Evolutionary conservation across 2,888 invertebrate genomes (phyloP).

Genomic region (Branchipolynoe longqiensis): DNA sequence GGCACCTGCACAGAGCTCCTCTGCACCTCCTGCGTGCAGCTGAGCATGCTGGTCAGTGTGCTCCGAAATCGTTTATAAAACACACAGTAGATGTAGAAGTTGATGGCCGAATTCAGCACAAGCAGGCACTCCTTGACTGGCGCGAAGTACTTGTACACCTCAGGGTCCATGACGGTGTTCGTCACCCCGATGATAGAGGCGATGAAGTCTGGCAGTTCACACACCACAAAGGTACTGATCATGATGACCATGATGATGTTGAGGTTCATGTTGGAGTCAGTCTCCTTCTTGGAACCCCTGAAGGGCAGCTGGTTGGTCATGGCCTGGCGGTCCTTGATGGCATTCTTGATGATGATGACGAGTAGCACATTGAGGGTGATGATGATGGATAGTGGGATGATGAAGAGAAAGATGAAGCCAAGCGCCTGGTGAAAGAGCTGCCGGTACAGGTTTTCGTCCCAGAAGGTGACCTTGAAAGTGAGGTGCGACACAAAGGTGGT

Average conservation of each 20-base stretch:
- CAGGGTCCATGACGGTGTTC: slow-evolving; percentile 20
- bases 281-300: background rate
- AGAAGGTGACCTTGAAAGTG: background rate
- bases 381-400: slow-evolving; percentile 51
- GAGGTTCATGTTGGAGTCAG: slow-evolving; percentile 29
- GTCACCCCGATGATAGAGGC: slow-evolving; percentile 59
- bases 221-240: slow-evolving; percentile 56
- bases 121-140: slow-evolving; percentile 54
- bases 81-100: slow-evolving; percentile 58
- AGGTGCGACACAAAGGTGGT: slow-evolving; percentile 59
- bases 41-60: background rate
- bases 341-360: slow-evolving; percentile 26
- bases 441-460: slow-evolving; percentile 58
- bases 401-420: slow-evolving; percentile 52
- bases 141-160: slow-evolving; percentile 44
- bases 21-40: background rate
- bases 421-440: slow-evolving; percentile 57
- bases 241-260: slow-evolving; percentile 57
- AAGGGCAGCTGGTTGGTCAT: slow-evolving; percentile 21
- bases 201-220: slow-evolving; percentile 60
- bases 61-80: slow-evolving; percentile 52
- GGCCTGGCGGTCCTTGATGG: background rate
- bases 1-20: background rate
- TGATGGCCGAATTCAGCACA: slow-evolving; percentile 59
- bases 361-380: slow-evolving; percentile 50